Evolutionary conservation across 92 coral and sea anemone genomes (phyloP), one percentile per base, ranked within the genome.

Genomic region (Actinernus sp.): DNA sequence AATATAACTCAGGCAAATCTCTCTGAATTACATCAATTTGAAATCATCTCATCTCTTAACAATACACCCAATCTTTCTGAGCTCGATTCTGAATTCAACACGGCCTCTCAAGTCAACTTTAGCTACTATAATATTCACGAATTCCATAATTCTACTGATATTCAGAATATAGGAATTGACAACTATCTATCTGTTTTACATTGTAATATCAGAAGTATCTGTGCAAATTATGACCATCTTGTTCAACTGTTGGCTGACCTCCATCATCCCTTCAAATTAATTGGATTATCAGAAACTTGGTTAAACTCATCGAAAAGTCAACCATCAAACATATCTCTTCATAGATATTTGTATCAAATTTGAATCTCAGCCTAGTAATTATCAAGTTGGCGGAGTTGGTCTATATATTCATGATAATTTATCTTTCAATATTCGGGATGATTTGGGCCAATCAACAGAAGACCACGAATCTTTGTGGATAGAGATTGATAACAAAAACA

Each of bases 301-400:
- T 29, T 68, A 41, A 55, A 63, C 21, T 25, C 31, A 28, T 31
- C 45, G 12, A 34, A 72, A 17, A 31, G 38, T 17, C 5, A 2
- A 31, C 40, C 29, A 12, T 7, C 2, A 33, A 56, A 53, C 26
- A 39, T 29, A 30, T 38, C 30, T 36, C 44, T 81, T 9, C 80
- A 74, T 17, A 75, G 87, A 5, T 63, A 71, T 63, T 11, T 26
- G 19, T n/a, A n/a, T n/a, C n/a, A n/a, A n/a, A n/a, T 70, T 81
- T 43, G n/a, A 70, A 16, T 80, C 57, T 1, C 75, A 71, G 37
- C 81, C 75, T 12, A 71, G 68, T n/a, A 31, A 52, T 23, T 50
- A 55, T 24, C 54, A 63, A 31, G 75, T 69, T 53, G 87, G 87
- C 13, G 87, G 87, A 19, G 79, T 47, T 8, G 75, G 80, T 31